These are phyloP conservation scores for Mizuhopecten yessoensis DNA, from an alignment of 1,140 invertebrate species.

Conservation along the genomic window DNA sequence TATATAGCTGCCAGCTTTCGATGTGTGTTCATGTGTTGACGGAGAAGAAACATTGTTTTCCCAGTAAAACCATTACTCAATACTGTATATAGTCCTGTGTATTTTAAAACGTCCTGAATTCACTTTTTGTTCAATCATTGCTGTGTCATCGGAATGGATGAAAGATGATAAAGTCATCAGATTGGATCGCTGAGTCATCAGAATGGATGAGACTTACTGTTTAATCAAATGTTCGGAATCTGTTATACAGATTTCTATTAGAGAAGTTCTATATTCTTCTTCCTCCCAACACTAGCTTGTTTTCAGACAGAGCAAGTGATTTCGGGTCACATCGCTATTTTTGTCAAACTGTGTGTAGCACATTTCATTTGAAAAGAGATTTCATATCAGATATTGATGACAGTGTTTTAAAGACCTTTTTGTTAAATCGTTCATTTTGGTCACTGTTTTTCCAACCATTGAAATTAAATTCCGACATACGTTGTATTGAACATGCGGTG, in stretches of 20 bases:
- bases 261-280: background rate
- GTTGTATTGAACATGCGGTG: too few relatives aligned
- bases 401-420: too few relatives aligned
- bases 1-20: slow-evolving; percentile 18
- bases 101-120: background rate
- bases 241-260: background rate
- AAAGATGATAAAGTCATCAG: background rate
- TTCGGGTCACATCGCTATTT: too few relatives aligned
- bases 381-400: too few relatives aligned
- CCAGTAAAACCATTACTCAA: background rate
- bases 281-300: background rate
- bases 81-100: slow-evolving; percentile 13
- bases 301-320: too few relatives aligned
- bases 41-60: background rate
- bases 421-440: too few relatives aligned
- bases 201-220: background rate
- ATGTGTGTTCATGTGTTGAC: slow-evolving; percentile 25
- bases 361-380: too few relatives aligned
- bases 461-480: too few relatives aligned
- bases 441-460: too few relatives aligned
- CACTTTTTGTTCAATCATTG: background rate
- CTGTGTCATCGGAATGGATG: background rate
- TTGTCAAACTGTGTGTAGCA: too few relatives aligned
- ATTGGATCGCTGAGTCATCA: background rate
- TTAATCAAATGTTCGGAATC: background rate